A percentile compares a stretch with the other conserved stretches of the same genome.
Conservation (phyloP, 2,888 invertebrate genomes). For the Lobophora halterata region DNA sequence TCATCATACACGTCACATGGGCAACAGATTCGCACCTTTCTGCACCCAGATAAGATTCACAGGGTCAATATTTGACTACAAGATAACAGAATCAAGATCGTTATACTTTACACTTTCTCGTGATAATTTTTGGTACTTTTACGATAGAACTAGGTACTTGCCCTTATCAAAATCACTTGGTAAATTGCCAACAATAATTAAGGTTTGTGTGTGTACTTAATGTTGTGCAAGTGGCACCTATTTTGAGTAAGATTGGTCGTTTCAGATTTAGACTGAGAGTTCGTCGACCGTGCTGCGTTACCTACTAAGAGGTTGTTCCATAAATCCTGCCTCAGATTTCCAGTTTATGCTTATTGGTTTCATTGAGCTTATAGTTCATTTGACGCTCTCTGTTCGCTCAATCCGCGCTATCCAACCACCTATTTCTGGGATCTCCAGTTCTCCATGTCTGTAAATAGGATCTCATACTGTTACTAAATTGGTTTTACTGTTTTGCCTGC, state of each 20-base stretch:
- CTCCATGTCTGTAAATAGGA: slow-evolving; percentile 31
- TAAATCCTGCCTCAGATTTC: slow-evolving; percentile 52
- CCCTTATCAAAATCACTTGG: slow-evolving; percentile 40
- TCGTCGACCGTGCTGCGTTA: slow-evolving; percentile 49
- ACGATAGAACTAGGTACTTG: too few species aligned
- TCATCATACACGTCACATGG: slow-evolving; percentile 57
- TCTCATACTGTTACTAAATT: too few species aligned
- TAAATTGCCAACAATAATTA: slow-evolving; percentile 30
- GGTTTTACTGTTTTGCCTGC: too few species aligned
- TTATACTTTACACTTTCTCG: slow-evolving; percentile 71
- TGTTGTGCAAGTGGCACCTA: slow-evolving; percentile 31
- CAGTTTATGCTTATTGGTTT: slow-evolving; percentile 56
- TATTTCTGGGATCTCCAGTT: slow-evolving; percentile 35
- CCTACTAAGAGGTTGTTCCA: slow-evolving; percentile 50
- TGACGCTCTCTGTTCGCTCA: slow-evolving; percentile 50
- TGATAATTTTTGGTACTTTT: slow-evolving; percentile 56
- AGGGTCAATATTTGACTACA: slow-evolving; percentile 57
- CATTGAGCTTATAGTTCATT: slow-evolving; percentile 57
- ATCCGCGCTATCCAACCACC: slow-evolving; percentile 41
- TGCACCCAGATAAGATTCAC: slow-evolving; percentile 60
- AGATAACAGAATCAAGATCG: slow-evolving; percentile 68
- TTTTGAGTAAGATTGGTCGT: slow-evolving; percentile 35
- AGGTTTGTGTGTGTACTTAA: slow-evolving; percentile 23
- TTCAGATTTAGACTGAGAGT: slow-evolving; percentile 40
- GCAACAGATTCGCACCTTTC: slow-evolving; percentile 61